Conservation (phyloP, 2,888 invertebrate species). For the Copidosoma aretas region DNA sequence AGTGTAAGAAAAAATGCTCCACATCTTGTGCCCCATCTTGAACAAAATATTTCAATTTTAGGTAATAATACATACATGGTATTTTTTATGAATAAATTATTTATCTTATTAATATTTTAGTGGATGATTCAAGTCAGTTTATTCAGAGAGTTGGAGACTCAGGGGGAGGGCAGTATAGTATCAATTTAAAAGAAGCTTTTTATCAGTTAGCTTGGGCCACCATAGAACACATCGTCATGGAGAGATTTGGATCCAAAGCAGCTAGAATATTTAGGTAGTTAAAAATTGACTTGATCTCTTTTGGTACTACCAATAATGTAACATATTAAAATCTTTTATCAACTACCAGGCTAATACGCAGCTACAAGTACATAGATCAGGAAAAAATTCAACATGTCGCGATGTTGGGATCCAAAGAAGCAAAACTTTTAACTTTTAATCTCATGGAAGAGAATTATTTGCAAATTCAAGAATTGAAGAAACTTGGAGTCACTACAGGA, state of each 20-base stretch:
- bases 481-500: slow-evolving; percentile 72
- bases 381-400: slow-evolving; percentile 90
- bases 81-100: slow-evolving; percentile 1
- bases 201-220: slow-evolving; percentile 74
- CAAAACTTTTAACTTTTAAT: slow-evolving; percentile 85
- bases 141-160: slow-evolving; percentile 80
- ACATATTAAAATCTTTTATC: not conserved
- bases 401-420: slow-evolving; percentile 93
- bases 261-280: slow-evolving; percentile 79
- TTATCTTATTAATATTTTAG: slow-evolving; percentile 59
- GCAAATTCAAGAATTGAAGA: slow-evolving; percentile 76
- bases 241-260: slow-evolving; percentile 85
- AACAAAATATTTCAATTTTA: slow-evolving; percentile 79
- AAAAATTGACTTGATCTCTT: not conserved
- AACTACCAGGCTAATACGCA: slow-evolving; percentile 72
- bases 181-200: slow-evolving; percentile 77
- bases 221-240: slow-evolving; percentile 82
- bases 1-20: slow-evolving; percentile 67
- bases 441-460: slow-evolving; percentile 82
- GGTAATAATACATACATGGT: slow-evolving; percentile 62
- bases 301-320: slow-evolving; percentile 8
- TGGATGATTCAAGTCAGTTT: slow-evolving; percentile 81
- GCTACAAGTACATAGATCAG: slow-evolving; percentile 85
- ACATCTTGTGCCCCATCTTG: slow-evolving; percentile 72
- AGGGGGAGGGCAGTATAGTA: slow-evolving; percentile 81